These are phyloP conservation scores for Daphoenositta chrysoptera DNA, from an alignment of 2,113 vertebrate genomes.

Conservation along the genomic window DNA sequence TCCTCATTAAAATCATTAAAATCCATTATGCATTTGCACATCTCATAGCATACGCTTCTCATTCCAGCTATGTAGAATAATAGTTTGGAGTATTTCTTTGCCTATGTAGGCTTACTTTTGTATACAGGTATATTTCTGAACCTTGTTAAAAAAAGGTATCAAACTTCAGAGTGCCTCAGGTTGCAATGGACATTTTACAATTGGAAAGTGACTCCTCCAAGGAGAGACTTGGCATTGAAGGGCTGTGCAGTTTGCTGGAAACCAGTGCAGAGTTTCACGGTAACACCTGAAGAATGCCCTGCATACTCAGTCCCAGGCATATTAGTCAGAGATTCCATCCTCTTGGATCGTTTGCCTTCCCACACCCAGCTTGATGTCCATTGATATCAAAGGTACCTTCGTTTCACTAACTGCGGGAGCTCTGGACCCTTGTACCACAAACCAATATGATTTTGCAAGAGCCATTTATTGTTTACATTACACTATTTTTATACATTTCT, in stretches of 20 bases:
- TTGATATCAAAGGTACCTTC: not conserved
- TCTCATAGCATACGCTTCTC: not conserved
- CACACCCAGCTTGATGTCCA: not conserved
- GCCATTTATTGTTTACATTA: too few relatives aligned
- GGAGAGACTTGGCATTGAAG: not conserved
- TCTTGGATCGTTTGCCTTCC: fast-evolving
- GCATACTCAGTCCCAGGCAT: not conserved
- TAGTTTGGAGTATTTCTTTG: not conserved
- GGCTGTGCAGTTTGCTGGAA: not conserved
- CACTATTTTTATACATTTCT: too few relatives aligned
- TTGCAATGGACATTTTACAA: not conserved
- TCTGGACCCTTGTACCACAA: too few relatives aligned
- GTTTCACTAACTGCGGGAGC: too few relatives aligned
- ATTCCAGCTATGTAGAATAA: not conserved
- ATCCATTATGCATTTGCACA: not conserved
- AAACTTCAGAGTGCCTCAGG: not conserved
- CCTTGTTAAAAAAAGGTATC: not conserved
- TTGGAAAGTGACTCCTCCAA: not conserved
- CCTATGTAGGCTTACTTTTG: not conserved
- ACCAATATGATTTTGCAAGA: too few relatives aligned
- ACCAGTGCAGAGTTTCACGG: not conserved
- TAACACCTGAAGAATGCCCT: not conserved
- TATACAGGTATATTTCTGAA: not conserved
- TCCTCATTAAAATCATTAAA: not conserved
- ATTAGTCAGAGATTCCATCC: not conserved